phyloP scores from a whole-genome alignment of 2,888 invertebrate species.

The Parelbella ahira region DNA sequence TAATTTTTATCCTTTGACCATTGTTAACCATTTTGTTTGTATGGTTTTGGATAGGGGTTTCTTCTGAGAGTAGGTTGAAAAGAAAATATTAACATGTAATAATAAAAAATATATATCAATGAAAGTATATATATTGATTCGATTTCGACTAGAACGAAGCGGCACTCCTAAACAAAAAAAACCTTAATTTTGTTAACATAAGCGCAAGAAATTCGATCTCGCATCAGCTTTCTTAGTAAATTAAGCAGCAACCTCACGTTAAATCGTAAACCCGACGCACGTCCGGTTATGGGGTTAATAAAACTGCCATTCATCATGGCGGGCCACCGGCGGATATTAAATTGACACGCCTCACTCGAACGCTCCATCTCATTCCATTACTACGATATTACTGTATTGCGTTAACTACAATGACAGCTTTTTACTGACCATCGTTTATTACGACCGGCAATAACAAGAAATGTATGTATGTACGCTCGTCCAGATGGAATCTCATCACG shows the following conservation, averaged over 20 bases:
- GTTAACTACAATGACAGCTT: slow-evolving; percentile 29
- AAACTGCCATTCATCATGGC: slow-evolving; percentile 63
- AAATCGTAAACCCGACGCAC: slow-evolving; percentile 46
- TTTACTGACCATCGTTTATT: slow-evolving; percentile 25
- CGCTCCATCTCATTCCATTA: slow-evolving; percentile 60
- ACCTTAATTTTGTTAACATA: too few relatives aligned
- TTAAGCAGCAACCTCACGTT: slow-evolving; percentile 39
- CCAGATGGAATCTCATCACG: slow-evolving; percentile 26
- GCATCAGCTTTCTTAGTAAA: slow-evolving; percentile 40
- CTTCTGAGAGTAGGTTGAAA: too few relatives aligned
- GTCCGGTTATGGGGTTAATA: slow-evolving; percentile 53
- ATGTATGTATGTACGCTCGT: slow-evolving; percentile 10
- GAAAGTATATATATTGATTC: too few relatives aligned
- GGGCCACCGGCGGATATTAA: slow-evolving; percentile 70
- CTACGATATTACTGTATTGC: slow-evolving; percentile 48
- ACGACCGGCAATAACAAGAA: slow-evolving; percentile 12
- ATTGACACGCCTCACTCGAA: slow-evolving; percentile 67
- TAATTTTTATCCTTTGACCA: too few relatives aligned
- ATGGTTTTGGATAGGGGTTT: too few relatives aligned
- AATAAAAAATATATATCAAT: too few relatives aligned
- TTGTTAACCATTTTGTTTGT: too few relatives aligned
- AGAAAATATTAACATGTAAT: too few relatives aligned
- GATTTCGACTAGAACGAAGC: too few relatives aligned
- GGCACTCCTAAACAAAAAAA: too few relatives aligned
- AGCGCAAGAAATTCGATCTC: slow-evolving; percentile 34